Percentiles rank a stretch among this genome's conserved stretches.
Conservation (phyloP, 2,113 vertebrate genomes). For the Cottus gobio region DNA sequence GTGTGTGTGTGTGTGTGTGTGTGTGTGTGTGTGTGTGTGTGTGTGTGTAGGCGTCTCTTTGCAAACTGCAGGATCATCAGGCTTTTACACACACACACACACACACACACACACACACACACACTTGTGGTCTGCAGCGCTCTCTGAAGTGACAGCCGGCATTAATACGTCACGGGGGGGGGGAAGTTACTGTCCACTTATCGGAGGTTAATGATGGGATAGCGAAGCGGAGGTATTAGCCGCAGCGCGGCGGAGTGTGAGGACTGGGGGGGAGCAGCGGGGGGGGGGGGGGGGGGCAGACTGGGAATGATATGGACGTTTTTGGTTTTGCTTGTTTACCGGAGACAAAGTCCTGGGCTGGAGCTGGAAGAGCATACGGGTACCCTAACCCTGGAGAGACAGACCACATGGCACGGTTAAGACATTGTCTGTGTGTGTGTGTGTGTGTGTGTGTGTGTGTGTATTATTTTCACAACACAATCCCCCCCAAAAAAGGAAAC, state of each 20-base stretch:
- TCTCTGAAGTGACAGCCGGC: no score
- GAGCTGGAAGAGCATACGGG: constrained; percentile 79
- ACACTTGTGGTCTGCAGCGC: no score
- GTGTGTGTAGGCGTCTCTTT: no score
- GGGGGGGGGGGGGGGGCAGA: constrained; percentile 1
- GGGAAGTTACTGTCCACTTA: constrained; percentile 32
- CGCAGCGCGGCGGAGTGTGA: neutral
- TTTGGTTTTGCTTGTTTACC: constrained; percentile 73
- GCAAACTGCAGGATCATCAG: constrained; percentile 2
- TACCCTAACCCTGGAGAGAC: constrained; percentile 84
- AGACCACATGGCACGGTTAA: constrained; percentile 77
- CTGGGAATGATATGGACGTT: constrained; percentile 7
- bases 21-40: no score
- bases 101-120: neutral
- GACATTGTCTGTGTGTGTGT: constrained; percentile 17
- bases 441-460: no score
- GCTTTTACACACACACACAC: neutral
- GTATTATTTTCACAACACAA: neutral
- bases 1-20: neutral
- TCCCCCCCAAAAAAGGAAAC: no score
- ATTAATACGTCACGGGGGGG: constrained; percentile 50
- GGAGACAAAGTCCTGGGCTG: constrained; percentile 79
- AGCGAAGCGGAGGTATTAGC: constrained; percentile 44
- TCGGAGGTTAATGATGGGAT: constrained; percentile 62
- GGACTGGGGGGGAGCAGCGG: neutral